Conservation (phyloP, 1,140 invertebrate genomes). For the Cydia splendana region DNA sequence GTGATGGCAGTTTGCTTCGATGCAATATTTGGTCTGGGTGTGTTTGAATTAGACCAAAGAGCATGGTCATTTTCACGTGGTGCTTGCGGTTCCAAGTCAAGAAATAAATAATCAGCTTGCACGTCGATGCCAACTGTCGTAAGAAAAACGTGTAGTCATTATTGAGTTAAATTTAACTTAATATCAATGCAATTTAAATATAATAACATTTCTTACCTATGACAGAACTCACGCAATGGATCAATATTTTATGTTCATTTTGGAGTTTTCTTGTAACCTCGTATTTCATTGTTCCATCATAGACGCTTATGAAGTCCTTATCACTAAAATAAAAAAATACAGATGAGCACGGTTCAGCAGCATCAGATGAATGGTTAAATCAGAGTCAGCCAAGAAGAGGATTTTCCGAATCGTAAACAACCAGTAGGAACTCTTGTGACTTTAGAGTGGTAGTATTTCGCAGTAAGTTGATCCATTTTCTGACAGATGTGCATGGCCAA, state of each 20-base stretch:
- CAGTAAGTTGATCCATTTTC: no score
- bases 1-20: constrained; percentile 44
- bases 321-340: constrained; percentile 55
- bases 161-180: constrained; percentile 5
- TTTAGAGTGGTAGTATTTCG: no score
- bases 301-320: constrained; percentile 64
- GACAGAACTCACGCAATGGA: constrained; percentile 70
- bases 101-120: constrained; percentile 63
- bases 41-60: not conserved
- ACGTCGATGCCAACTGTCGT: constrained; percentile 73
- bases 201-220: constrained; percentile 55
- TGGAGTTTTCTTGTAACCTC: constrained; percentile 61
- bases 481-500: no score
- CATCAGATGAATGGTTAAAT: no score
- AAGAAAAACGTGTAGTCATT: constrained; percentile 28
- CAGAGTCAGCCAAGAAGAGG: no score
- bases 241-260: constrained; percentile 63
- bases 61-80: not conserved
- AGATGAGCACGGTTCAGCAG: not conserved
- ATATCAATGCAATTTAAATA: not conserved
- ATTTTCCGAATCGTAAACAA: no score
- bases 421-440: no score
- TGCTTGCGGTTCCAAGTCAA: constrained; percentile 41
- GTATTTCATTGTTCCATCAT: constrained; percentile 61
- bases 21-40: constrained; percentile 20